A percentile compares a stretch with the other conserved stretches of the same genome.
Conservation (phyloP, 2,113 vertebrate species). For the Hiodon alosoides region DNA sequence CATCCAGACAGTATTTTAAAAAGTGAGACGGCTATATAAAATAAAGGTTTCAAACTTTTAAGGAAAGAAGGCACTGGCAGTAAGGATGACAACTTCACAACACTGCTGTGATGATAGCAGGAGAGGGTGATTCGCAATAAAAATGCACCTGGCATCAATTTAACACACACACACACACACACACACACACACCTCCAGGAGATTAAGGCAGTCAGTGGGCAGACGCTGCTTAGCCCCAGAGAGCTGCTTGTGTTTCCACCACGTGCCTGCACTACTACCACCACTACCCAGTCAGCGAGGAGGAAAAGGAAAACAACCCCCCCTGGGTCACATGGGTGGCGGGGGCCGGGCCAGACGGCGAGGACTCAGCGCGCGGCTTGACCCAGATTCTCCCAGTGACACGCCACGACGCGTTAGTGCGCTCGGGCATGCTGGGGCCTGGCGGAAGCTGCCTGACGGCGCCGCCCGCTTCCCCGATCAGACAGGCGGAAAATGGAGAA, state of each 20-base stretch:
- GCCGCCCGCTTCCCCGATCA: not conserved
- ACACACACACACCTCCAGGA: not conserved
- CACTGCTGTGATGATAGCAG: too few relatives aligned
- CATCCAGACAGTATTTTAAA: too few relatives aligned
- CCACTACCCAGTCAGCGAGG: not conserved
- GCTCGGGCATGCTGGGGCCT: not conserved
- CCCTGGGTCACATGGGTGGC: not conserved
- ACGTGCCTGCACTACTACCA: not conserved
- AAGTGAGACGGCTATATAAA: too few relatives aligned
- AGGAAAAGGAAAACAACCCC: not conserved
- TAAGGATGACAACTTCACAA: too few relatives aligned
- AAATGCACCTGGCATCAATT: too few relatives aligned
- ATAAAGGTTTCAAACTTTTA: too few relatives aligned
- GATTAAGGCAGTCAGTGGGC: not conserved
- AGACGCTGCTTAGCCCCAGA: not conserved
- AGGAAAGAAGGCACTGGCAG: too few relatives aligned
- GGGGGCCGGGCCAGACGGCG: not conserved
- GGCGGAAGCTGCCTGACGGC: not conserved
- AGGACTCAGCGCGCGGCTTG: not conserved
- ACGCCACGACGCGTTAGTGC: not conserved
- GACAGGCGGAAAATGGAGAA: not conserved
- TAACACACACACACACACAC: too few relatives aligned
- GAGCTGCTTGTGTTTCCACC: not conserved
- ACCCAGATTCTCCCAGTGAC: slow-evolving; percentile 4
- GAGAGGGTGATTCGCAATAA: too few relatives aligned